Evolutionary conservation across 2,113 vertebrate genomes (phyloP), one percentile per base, ranked within the genome.

Genomic region (Seriola aureovittata): DNA sequence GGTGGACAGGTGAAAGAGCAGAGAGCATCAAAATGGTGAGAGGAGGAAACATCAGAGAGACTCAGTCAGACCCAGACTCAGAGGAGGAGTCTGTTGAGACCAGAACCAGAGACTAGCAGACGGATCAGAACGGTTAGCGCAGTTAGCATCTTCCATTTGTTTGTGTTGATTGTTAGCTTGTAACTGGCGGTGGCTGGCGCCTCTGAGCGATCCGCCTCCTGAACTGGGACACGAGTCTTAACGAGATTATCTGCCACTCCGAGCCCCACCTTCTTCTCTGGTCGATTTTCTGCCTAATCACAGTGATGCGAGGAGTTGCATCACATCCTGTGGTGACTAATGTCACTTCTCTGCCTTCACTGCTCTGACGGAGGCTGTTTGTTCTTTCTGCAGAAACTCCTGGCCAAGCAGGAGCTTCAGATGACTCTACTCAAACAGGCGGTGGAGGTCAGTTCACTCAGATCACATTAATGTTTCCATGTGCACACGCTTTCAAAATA

Each of bases 351-450:
- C 23, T 58, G 34, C 16, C 11, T 75, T 71, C 6, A 19, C 40
- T 63, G 52, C 6, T 64, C 48, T 75, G 7, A 66, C 57, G 16
- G 25, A 23, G 32, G 3, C 46, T 40, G 42, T 17, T 67, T 48
- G 54, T 1, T 72, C n/a, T 62, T 44, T 90, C 91, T 78, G 9
- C 85, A 99, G 98, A 98, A 96, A 89, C 85, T 97, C 85, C 95
- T 98, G 76, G 96, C 96, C 14, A 98, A 97, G 90, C 97, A 99
- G 93, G 97, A 98, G 86, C 91, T 96, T 64, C 97, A 99, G 93
- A 98, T 99, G 97, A 97, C 94, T 79, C 91, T 99, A 62, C 97
- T 99, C 86, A 99, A 99, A 84, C 97, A 99, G 94, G 97, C 98
- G 0, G 98, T 99, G 46, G 98, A 99, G 96, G 98, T 99, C 92